Percentiles rank a stretch among this genome's conserved stretches.
Evolutionary conservation across 2,113 vertebrate genomes (phyloP).

Genomic region (Vulpes vulpes): DNA sequence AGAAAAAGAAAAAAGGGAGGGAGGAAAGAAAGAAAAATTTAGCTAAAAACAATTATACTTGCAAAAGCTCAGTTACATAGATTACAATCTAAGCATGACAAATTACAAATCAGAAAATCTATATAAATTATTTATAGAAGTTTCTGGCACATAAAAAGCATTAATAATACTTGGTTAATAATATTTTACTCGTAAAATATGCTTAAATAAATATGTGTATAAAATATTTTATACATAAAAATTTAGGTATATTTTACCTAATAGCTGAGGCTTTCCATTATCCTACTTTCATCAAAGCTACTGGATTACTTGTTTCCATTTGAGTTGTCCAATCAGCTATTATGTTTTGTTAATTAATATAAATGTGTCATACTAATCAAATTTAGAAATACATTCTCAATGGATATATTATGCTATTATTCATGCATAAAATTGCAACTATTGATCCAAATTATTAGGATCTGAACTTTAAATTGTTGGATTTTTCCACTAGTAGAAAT

Average conservation of each 20-base stretch:
- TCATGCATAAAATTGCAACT: background rate
- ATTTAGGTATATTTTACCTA: background rate
- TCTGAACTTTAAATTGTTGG: background rate
- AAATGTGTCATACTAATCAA: background rate
- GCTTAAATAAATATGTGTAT: background rate
- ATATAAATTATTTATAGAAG: background rate
- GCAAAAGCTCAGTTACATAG: background rate
- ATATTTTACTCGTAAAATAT: background rate
- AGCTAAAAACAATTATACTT: background rate
- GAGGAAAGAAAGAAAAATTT: background rate
- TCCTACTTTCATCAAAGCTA: background rate
- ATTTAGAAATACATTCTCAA: background rate
- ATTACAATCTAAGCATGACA: background rate
- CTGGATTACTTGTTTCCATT: background rate
- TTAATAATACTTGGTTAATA: background rate
- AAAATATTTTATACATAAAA: background rate
- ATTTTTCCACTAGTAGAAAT: conserved; percentile 30
- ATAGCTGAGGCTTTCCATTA: background rate
- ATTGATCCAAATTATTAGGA: background rate
- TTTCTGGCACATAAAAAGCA: background rate
- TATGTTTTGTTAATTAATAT: conserved; percentile 1
- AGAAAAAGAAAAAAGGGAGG: too few species aligned
- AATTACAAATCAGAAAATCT: conserved; percentile 2
- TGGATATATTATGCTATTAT: background rate
- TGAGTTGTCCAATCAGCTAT: background rate